phyloP scores from a whole-genome alignment of 2,797 vertebrate species.

The Halcyon smyrnensis region DNA sequence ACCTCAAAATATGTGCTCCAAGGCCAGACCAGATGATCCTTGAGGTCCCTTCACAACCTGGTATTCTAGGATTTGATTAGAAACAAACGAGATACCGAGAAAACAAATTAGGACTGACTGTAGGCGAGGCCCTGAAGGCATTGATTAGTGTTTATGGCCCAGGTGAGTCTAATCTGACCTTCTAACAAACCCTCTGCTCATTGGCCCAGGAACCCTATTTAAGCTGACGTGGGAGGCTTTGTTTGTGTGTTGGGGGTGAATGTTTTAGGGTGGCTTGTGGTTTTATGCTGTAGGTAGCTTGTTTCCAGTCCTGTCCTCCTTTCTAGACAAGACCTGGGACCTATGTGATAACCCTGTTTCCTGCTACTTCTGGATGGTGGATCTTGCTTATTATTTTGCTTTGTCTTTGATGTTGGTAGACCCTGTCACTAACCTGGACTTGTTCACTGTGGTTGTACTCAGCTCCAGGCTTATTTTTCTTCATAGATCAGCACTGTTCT shows the following conservation, averaged over 20 bases:
- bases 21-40: neutral
- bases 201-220: neutral
- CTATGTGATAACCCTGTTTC: fast-evolving
- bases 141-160: fast-evolving
- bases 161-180: neutral
- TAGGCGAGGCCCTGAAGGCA: neutral
- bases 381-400: fast-evolving
- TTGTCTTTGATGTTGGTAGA: neutral
- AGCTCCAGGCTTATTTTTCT: neutral
- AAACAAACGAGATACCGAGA: neutral
- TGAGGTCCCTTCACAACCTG: neutral
- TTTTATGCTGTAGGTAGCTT: fast-evolving
- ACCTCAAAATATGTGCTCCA: neutral
- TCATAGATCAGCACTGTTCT: neutral
- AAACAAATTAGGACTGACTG: neutral
- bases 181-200: neutral
- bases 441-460: neutral
- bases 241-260: fast-evolving
- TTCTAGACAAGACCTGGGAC: fast-evolving
- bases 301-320: fast-evolving
- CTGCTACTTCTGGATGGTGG: neutral
- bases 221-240: fast-evolving
- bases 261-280: fast-evolving
- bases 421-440: neutral
- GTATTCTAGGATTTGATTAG: neutral